Percentiles rank a stretch among this genome's conserved stretches.
These are phyloP conservation scores for Harpagifer antarcticus DNA, from an alignment of 2,797 vertebrate species.

Conservation along the genomic window DNA sequence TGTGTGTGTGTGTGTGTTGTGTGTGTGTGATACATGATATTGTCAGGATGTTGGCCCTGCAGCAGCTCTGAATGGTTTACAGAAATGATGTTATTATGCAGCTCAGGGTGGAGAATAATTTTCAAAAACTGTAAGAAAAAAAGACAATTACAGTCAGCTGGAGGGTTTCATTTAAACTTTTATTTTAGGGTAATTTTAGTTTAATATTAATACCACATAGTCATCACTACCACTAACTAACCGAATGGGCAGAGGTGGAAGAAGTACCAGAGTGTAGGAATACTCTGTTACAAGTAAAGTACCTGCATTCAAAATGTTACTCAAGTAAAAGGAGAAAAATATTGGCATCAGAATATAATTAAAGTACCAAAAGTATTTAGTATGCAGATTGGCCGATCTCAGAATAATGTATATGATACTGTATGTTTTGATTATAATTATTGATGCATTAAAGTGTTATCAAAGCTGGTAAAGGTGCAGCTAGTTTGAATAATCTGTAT, in stretches of 20 bases:
- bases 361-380: too few relatives aligned
- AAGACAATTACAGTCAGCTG: background rate
- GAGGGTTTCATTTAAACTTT: background rate
- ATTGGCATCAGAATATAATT: too few relatives aligned
- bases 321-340: too few relatives aligned
- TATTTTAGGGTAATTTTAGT: background rate
- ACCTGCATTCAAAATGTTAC: too few relatives aligned
- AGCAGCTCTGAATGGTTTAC: background rate
- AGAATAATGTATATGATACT: too few relatives aligned
- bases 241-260: background rate
- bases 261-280: too few relatives aligned
- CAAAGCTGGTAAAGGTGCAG: too few relatives aligned
- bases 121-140: background rate
- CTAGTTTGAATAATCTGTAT: too few relatives aligned
- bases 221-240: background rate
- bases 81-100: slow-evolving; percentile 3
- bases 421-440: too few relatives aligned
- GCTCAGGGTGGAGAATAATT: background rate
- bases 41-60: slow-evolving; percentile 3
- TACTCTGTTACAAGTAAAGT: too few relatives aligned
- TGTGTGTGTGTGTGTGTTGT: slow-evolving; percentile 2
- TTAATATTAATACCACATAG: background rate
- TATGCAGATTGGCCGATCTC: too few relatives aligned
- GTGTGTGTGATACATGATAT: slow-evolving; percentile 32
- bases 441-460: too few relatives aligned